Base-by-base conservation (phyloP, 2,888 invertebrate genomes). In the Cheilosia impressa region DNA sequence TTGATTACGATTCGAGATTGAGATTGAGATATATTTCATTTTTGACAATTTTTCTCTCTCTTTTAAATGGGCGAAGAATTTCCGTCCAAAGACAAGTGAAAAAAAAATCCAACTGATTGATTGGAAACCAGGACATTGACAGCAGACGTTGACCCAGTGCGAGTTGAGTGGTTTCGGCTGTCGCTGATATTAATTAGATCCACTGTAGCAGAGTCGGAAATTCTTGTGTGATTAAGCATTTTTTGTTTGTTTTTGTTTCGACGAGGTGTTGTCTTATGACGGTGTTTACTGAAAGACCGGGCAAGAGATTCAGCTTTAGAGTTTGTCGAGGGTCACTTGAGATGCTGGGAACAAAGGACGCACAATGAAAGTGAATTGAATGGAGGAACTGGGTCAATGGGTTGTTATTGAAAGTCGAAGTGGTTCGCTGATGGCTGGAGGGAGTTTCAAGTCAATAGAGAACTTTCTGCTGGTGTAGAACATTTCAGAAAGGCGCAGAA, bases 71-170 rank as follows among this genome's bases (percentile, higher is more conserved):
- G 57, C 0, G 27, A 50, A 57, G 15, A 47, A 5, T 57, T 27
- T n/a, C 41, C 19, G 19, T 47, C 55, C 9, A 31, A 31, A 9
- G 9, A 27, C 27, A 27, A 10, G 13, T n/a, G 9, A 19, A 52
- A 52, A 52, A 24, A 57, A 55, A 50, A 34, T 34, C 22, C 27
- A 57, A 52, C 24, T 69, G 43, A 62, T 31, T 53, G n/a, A 4
- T 31, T 57, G 1, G 34, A 73, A 47, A 55, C 13, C 66, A 83
- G 82, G 82, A 68, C 72, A 72, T 50, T 83, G 78, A 47, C 72
- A 10, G 47, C 24, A 66, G 38, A 22, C 65, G 10, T 52, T 77
- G 77, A 66, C 82, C 72, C 55, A 72, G 34, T 73, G 57, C 66
- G 38, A 38, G 66, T 66, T 52, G 24, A 52, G 52, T 72, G 69